Evolutionary conservation across 2,797 vertebrate species (phyloP), one percentile per base, ranked within the genome.

Genomic region (Pseudochromis fuscus): DNA sequence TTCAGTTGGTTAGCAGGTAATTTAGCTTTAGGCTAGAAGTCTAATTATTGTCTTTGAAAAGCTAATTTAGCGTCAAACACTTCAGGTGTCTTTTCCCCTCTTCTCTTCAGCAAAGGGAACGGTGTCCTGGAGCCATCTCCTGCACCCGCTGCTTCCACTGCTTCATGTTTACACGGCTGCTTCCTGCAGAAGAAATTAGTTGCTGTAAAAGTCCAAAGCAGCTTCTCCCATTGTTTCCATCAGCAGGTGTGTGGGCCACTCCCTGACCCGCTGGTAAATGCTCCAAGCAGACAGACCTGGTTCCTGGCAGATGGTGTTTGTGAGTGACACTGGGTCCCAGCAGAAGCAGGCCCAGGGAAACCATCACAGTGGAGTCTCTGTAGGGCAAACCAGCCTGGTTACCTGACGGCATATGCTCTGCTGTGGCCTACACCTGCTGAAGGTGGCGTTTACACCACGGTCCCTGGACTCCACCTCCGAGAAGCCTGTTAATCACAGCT

Each of bases 281-380:
- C 77, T 93, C 83, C 67, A 81, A 91, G 84, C 90, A 88, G 89
- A 89, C 89, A 50, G 74, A 87, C 74, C 85, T 83, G 87, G 82
- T 87, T 89, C 55, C 77, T 89, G 94, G 92, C 97, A 98, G 96
- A 97, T 96, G 97, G 96, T 94, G 88, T 93, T 94, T 92, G 93
- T 84, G 91, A 91, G 79, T 88, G 62, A 89, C 87, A 92, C 93
- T 86, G 89, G 89, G 91, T 95, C 95, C 95, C 96, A 94, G 94
- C 94, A 92, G 95, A 95, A 94, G 67, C 35, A 67, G 84, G 84
- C 93, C 90, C 92, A 88, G 85, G 87, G 93, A 95, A 92, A 92
- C 78, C 66, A 82, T 67, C 66, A 83, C 92, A 90, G 93, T 76
- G 77, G 87, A 72, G 92, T 94, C 91, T 94, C 93, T 56, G 82